Base-by-base conservation (phyloP, 2,113 vertebrate species). In the Apeltes quadracus region DNA sequence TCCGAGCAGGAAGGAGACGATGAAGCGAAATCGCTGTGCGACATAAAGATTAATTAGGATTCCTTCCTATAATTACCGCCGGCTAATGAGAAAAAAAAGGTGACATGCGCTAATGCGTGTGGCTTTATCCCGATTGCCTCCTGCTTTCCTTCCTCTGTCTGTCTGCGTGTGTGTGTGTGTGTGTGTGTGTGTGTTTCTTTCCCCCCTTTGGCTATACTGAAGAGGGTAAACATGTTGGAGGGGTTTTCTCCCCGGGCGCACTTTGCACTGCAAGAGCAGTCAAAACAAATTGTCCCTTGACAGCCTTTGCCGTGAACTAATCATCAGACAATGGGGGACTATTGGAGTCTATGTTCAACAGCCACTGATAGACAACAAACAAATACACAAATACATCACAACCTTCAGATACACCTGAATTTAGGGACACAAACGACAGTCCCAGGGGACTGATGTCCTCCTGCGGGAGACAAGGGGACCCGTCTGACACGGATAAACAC, bases 101-200 rank as follows among this genome's bases (percentile, higher is more conserved):
- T n/a, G 29, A 8, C 16, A n/a, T 1, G 29, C 50, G 56, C 23
- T 0, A 14, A 54, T 10, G 22, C 22, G 46, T 44, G 46, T 69
- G 41, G 75, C 38, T 39, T 59, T 3, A 46, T 62, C 18, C 39
- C 38, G 51, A 36, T 50, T 1, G 7, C 27, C 56, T 69, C 27
- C 9, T 39, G 3, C 14, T 18, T 62, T 69, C 27, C 9, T 39
- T 11, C 14, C 20, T 62, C 48, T 1, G 51, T 57, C 38, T 38
- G 29, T 27, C 46, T 36, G 55, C 22, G 15, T 20, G 6, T 1
- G 27, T 69, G n/a, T n/a, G n/a, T n/a, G n/a, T n/a, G n/a, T n/a
- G n/a, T n/a, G n/a, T n/a, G n/a, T n/a, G n/a, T n/a, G n/a, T 48
- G 65, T 46, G 72, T 69, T 68, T 68, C 41, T 44, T 32, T 32